phyloP scores from a whole-genome alignment of 2,888 invertebrate genomes.

The Agrochola lota region DNA sequence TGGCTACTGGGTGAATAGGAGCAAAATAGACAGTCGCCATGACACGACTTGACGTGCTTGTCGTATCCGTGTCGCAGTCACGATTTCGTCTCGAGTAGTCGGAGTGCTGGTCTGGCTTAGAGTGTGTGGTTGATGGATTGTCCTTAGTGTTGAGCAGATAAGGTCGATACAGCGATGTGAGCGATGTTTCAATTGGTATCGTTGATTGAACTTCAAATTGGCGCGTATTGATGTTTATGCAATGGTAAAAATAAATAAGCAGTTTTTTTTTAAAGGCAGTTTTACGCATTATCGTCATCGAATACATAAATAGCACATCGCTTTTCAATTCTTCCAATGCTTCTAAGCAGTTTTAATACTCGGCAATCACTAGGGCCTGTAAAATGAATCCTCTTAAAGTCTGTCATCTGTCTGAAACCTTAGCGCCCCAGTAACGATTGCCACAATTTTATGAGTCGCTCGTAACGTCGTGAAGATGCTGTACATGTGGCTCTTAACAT shows the following conservation, averaged over 20 bases:
- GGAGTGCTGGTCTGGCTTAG: neutral
- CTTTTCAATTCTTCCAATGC: too few relatives aligned
- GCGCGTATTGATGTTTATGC: neutral
- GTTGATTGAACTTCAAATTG: neutral
- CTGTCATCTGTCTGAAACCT: slow-evolving; percentile 12
- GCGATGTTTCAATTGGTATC: neutral
- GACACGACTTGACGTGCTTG: neutral
- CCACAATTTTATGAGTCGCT: slow-evolving; percentile 53
- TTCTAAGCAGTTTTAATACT: neutral
- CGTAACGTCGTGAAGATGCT: slow-evolving; percentile 48
- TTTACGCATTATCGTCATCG: neutral
- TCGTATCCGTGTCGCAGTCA: slow-evolving; percentile 19
- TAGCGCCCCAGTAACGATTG: slow-evolving; percentile 30
- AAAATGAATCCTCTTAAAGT: neutral
- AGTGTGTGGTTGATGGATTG: neutral
- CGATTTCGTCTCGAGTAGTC: neutral
- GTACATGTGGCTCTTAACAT: slow-evolving; percentile 25
- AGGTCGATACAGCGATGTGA: neutral
- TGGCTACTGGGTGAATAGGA: too few relatives aligned
- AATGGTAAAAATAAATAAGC: neutral
- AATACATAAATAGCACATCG: neutral
- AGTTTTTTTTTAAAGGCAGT: neutral
- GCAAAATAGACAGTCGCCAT: neutral
- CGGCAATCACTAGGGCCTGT: neutral
- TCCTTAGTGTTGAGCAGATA: neutral